These are phyloP conservation scores for Phainopepla nitens DNA, from an alignment of 2,113 vertebrate genomes.

Conservation along the genomic window DNA sequence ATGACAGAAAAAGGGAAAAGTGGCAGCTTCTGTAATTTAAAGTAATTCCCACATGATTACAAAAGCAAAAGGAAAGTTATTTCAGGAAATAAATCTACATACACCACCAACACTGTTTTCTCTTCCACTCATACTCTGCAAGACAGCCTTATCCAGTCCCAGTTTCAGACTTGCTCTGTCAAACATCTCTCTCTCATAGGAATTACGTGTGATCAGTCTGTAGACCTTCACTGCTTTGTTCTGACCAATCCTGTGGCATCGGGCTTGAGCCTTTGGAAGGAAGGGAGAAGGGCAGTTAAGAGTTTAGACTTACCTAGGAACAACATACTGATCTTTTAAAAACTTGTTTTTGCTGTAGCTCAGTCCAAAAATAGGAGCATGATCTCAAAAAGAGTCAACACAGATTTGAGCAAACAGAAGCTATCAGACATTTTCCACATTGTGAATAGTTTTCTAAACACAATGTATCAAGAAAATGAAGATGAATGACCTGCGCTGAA, in stretches of 20 bases:
- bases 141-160: slow-evolving; percentile 94
- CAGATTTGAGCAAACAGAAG: neutral
- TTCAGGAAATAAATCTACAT: slow-evolving; percentile 57
- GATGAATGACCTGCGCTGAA: neutral
- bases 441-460: neutral
- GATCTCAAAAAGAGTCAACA: neutral
- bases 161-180: slow-evolving; percentile 96
- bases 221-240: slow-evolving; percentile 99
- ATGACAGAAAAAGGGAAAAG: neutral
- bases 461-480: neutral
- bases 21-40: neutral
- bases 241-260: slow-evolving; percentile 97
- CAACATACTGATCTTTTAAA: neutral
- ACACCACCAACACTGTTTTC: slow-evolving; percentile 93
- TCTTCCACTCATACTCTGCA: slow-evolving; percentile 98
- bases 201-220: slow-evolving; percentile 94
- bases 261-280: slow-evolving; percentile 88
- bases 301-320: neutral
- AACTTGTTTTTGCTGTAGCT: neutral
- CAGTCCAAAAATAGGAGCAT: neutral
- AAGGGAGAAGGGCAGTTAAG: neutral
- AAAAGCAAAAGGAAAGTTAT: neutral
- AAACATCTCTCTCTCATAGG: slow-evolving; percentile 97
- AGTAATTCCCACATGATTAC: neutral
- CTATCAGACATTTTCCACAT: neutral